Percentiles rank a stretch among this genome's conserved stretches.
Evolutionary conservation across 1,140 invertebrate genomes (phyloP).

Genomic region (Papilio machaon): DNA sequence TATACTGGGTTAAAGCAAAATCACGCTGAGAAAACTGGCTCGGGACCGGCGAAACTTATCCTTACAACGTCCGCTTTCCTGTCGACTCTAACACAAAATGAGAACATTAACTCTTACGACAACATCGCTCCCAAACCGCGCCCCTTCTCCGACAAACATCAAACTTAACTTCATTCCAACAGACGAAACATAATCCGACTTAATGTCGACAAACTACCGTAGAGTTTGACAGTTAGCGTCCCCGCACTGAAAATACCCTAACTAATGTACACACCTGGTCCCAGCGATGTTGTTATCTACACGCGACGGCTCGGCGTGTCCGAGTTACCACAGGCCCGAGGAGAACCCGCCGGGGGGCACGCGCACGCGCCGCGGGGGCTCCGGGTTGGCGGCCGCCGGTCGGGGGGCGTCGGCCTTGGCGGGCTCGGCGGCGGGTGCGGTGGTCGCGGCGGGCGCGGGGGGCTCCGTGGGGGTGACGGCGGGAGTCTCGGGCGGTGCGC

Average conservation of each 20-base stretch:
- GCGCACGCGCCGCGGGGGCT: slow-evolving; percentile 72
- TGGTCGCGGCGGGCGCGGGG: slow-evolving; percentile 41
- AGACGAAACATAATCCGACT: not conserved
- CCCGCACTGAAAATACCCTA: slow-evolving; percentile 1
- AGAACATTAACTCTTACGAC: not conserved
- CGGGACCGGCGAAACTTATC: slow-evolving; percentile 52
- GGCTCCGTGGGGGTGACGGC: slow-evolving; percentile 33
- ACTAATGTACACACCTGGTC: slow-evolving; percentile 51
- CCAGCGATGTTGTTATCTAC: slow-evolving; percentile 49
- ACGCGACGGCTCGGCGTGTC: slow-evolving; percentile 34
- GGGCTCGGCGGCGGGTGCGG: slow-evolving; percentile 44
- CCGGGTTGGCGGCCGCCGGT: slow-evolving; percentile 48
- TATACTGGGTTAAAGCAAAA: slow-evolving; percentile 40
- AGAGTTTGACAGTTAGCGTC: not conserved
- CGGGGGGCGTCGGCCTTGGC: slow-evolving; percentile 50
- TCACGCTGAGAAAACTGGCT: slow-evolving; percentile 44
- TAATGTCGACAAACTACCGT: no score
- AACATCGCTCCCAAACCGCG: not conserved
- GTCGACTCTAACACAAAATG: not conserved
- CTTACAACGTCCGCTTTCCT: slow-evolving; percentile 41
- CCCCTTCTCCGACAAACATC: not conserved
- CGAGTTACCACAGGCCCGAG: slow-evolving; percentile 82
- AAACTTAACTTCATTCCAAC: not conserved
- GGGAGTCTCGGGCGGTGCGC: slow-evolving; percentile 45
- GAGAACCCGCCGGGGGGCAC: slow-evolving; percentile 84